Evolutionary conservation across 2,888 invertebrate genomes (phyloP), one percentile per base, ranked within the genome.

Genomic region (Tricholauxania praeusta): DNA sequence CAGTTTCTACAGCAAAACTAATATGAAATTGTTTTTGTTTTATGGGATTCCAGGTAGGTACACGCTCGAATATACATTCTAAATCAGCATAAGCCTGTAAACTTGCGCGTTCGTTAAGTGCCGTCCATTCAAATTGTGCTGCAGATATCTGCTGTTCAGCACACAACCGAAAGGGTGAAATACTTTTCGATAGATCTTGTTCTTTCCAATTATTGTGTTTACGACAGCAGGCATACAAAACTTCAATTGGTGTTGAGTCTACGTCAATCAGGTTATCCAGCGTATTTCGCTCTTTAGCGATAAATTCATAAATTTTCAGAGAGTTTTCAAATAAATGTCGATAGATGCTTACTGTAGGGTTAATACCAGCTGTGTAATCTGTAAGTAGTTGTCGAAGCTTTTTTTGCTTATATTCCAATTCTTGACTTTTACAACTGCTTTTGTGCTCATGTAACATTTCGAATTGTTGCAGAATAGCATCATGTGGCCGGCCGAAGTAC

Each of bases 91-190:
- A 88, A 1, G 87, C 86, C 69, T 87, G 87, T 0, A 86, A 80
- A 47, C 80, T 82, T 0, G 85, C 83, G 3, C 88, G 80, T 57
- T 88, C 91, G 76, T 91, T 91, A 0, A 94, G 80, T 0, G 91
- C 92, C 0, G 92, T 91, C 91, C 93, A 93, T 78, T 93, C 93
- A 79, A 91, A 92, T 75, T 93, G 93, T 2, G 91, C 87, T 0
- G 90, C 87, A 7, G 88, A 88, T 64, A 91, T 90, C 88, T 90
- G 87, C 66, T 84, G 83, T n/a, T 86, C 84, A 3, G 82, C 79
- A 0, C 80, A 76, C 51, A 88, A 80, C 8, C 86, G 84, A 63
- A 82, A 83, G 0, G 87, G 87, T 10, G 85, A 83, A 0, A 72
- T 78, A 0, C 76, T 72, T 17, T 79, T 76, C 52, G 81, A 80